Evolutionary conservation across 2,888 invertebrate species (phyloP).

Genomic region (Tridacna gigas): DNA sequence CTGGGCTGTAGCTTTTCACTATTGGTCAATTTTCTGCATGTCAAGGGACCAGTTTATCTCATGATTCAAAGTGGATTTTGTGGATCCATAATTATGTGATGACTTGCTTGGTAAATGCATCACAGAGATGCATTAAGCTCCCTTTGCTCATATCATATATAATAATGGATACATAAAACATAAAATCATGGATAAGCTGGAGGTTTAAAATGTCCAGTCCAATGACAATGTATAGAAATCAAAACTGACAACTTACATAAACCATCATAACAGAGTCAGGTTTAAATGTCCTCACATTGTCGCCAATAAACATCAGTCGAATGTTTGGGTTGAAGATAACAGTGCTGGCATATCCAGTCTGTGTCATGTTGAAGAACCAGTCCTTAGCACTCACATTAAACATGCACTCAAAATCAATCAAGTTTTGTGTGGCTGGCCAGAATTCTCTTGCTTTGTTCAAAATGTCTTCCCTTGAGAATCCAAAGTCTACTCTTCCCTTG

Average conservation of each 20-base stretch:
- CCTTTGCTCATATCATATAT: too few species aligned
- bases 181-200: too few species aligned
- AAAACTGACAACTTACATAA: conserved; percentile 88
- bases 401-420: conserved; percentile 80
- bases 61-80: too few species aligned
- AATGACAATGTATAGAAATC: too few species aligned
- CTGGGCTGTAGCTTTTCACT: too few species aligned
- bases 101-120: too few species aligned
- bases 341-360: conserved; percentile 92
- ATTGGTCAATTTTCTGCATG: too few species aligned
- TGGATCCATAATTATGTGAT: too few species aligned
- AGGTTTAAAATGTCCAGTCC: too few species aligned
- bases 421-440: conserved; percentile 71
- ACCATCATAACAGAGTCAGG: conserved; percentile 96
- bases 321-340: conserved; percentile 95
- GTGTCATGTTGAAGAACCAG: conserved; percentile 83
- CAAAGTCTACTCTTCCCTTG: conserved; percentile 94
- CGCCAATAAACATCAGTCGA: conserved; percentile 93
- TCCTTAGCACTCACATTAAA: conserved; percentile 83
- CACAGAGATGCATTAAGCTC: too few species aligned
- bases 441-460: conserved; percentile 58
- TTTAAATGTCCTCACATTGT: conserved; percentile 96
- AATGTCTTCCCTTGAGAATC: conserved; percentile 93
- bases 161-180: too few species aligned
- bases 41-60: too few species aligned